A percentile compares a stretch with the other conserved stretches of the same genome.
These are phyloP conservation scores for Myopa tessellatipennis DNA, from an alignment of 2,888 invertebrate species.

Conservation along the genomic window DNA sequence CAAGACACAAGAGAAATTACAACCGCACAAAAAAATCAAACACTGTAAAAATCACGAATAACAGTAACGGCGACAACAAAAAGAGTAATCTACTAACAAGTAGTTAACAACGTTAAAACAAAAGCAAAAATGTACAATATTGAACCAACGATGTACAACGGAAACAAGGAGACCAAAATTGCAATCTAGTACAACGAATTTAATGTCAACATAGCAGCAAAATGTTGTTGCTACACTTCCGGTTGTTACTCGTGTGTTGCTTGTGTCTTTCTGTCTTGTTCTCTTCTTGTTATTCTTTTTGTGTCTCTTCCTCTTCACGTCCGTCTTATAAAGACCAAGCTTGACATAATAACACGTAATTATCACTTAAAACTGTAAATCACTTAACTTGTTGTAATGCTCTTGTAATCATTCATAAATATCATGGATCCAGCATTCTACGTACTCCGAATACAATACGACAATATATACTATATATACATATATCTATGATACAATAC, in stretches of 20 bases:
- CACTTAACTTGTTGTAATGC: neutral
- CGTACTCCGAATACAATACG: too few relatives aligned
- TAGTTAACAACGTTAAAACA: neutral
- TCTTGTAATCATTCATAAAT: too few relatives aligned
- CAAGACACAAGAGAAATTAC: constrained; percentile 21
- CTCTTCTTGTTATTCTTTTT: neutral
- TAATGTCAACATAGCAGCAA: constrained; percentile 27
- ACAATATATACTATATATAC: too few relatives aligned
- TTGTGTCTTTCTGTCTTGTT: neutral
- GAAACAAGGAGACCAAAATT: neutral
- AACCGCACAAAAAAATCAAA: constrained; percentile 23
- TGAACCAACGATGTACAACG: neutral
- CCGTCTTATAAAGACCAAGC: neutral
- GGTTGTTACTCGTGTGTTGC: neutral
- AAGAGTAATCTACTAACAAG: neutral
- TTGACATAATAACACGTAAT: constrained; percentile 2
- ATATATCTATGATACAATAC: too few relatives aligned
- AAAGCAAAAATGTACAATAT: neutral
- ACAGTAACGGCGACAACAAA: constrained; percentile 19
- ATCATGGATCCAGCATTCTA: too few relatives aligned
- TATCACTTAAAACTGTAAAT: too few relatives aligned
- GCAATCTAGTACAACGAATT: neutral
- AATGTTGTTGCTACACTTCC: constrained; percentile 20
- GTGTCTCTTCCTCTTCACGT: neutral
- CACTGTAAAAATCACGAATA: constrained; percentile 19